Base-by-base conservation (phyloP, 1,140 invertebrate genomes). In the Caerostris darwini region DNA sequence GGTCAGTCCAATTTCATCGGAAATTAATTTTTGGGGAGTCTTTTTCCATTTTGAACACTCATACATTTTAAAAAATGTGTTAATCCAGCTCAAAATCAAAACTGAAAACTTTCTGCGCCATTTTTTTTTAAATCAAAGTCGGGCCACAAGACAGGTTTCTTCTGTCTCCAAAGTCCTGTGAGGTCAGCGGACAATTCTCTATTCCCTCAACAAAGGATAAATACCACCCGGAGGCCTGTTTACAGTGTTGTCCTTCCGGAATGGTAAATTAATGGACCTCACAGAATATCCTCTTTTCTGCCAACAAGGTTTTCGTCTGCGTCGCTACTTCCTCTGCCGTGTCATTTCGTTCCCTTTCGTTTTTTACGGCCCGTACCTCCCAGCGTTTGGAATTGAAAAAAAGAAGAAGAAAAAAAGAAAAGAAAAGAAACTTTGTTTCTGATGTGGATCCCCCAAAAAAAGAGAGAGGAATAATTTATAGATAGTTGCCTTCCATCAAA, bases 231-330 rank as follows among this genome's bases (percentile, higher is more conserved):
- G 69, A 8, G 50, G 69, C 19, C 69, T 77, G 69, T 77, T 77
- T 77, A 77, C 34, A 77, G 69, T 50, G 19, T 77, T 19, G 34
- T 77, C 19, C 50, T 77, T 34, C 69, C 34, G 69, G 50, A 61
- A 77, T 77, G 69, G 69, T 77, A 77, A 77, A 77, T 77, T 50
- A 77, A 77, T 77, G 69, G 69, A 77, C 69, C 69, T 77, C 69
- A 34, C 34, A 50, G 69, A 77, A 77, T 77, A 77, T 77, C 69
- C 69, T 34, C 50, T 77, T 77, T 77, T 77, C 69, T 77, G 3
- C 19, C 69, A 34, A 77, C 69, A 77, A 10, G 34, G 10, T 34
- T 77, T 64, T 10, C 19, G 19, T 77, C 19, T 34, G 69, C 34
- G 14, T 77, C 69, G 12, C 7, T 77, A 53, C 34, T 77, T 77